Evolutionary conservation across 2,113 vertebrate species (phyloP).

Genomic region (Oplegnathus fasciatus): DNA sequence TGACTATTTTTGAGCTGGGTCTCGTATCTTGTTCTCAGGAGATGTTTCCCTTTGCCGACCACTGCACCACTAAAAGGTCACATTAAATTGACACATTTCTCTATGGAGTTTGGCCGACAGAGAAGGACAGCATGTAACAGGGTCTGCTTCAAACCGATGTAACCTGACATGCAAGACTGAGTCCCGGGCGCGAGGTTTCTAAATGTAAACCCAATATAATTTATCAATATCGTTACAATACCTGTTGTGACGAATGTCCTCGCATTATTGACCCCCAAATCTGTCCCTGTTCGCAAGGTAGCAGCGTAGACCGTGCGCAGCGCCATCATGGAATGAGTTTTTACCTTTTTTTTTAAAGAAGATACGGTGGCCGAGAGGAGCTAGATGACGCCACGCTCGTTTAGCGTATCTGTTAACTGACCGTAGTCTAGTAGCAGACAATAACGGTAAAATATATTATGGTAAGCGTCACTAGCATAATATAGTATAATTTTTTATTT

Average conservation of each 20-base stretch:
- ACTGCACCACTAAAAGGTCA: background rate
- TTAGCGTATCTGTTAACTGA: background rate
- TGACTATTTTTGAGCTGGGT: too few relatives aligned
- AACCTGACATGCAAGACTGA: background rate
- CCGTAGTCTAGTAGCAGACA: background rate
- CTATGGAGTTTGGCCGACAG: background rate
- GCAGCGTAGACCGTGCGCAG: slow-evolving; percentile 47
- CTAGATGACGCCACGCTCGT: background rate
- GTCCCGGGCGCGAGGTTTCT: rapidly evolving
- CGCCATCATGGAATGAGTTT: slow-evolving; percentile 80
- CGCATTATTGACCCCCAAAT: slow-evolving; percentile 72
- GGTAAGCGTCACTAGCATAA: background rate
- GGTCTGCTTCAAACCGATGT: background rate
- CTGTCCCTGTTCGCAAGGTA: slow-evolving; percentile 46
- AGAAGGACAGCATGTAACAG: background rate
- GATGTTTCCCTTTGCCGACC: background rate
- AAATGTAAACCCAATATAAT: background rate
- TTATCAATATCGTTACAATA: background rate
- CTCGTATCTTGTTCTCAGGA: background rate
- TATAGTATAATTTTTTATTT: too few relatives aligned
- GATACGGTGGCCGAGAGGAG: slow-evolving; percentile 49
- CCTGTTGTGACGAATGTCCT: slow-evolving; percentile 79
- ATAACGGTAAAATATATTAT: background rate
- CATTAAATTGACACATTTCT: background rate
- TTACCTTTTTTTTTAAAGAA: rapidly evolving